Percentiles rank a stretch among this genome's conserved stretches.
phyloP scores from a whole-genome alignment of 2,113 vertebrate species.

The Ascaphus truei region DNA sequence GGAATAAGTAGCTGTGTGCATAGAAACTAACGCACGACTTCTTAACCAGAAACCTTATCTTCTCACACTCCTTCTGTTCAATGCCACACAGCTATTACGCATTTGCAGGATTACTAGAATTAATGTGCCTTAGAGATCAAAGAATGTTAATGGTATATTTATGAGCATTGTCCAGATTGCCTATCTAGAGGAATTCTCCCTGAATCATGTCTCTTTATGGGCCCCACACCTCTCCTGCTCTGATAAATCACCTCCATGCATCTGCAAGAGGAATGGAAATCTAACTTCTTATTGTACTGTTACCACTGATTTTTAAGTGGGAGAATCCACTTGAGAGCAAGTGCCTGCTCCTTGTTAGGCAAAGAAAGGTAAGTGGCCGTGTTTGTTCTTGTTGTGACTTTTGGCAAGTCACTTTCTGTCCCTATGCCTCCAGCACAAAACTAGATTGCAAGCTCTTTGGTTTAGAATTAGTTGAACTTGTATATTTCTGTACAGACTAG shows the following conservation, averaged over 20 bases:
- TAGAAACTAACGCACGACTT: slow-evolving; percentile 7
- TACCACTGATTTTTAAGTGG: neutral
- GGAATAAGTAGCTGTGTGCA: slow-evolving; percentile 2
- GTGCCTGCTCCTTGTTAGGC: too few species aligned
- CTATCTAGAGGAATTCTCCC: slow-evolving; percentile 30
- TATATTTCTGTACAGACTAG: too few species aligned
- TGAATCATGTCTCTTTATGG: slow-evolving; percentile 12
- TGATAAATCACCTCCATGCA: slow-evolving; percentile 11
- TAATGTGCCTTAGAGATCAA: slow-evolving; percentile 24
- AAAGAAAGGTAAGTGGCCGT: too few species aligned
- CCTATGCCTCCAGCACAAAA: too few species aligned
- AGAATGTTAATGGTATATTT: slow-evolving; percentile 23
- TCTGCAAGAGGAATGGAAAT: neutral
- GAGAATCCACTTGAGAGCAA: neutral
- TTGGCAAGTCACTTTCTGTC: too few species aligned
- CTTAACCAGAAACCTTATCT: slow-evolving; percentile 27
- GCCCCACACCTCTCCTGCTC: neutral
- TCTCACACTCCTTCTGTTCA: slow-evolving; percentile 31
- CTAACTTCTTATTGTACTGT: neutral
- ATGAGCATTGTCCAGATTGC: slow-evolving; percentile 20
- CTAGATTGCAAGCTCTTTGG: too few species aligned
- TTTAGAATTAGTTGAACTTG: too few species aligned
- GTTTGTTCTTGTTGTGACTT: too few species aligned
- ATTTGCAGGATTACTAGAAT: slow-evolving; percentile 23
- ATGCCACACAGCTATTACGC: slow-evolving; percentile 30